These are phyloP conservation scores for Colletes gigas DNA, from an alignment of 1,140 invertebrate species.

Conservation along the genomic window DNA sequence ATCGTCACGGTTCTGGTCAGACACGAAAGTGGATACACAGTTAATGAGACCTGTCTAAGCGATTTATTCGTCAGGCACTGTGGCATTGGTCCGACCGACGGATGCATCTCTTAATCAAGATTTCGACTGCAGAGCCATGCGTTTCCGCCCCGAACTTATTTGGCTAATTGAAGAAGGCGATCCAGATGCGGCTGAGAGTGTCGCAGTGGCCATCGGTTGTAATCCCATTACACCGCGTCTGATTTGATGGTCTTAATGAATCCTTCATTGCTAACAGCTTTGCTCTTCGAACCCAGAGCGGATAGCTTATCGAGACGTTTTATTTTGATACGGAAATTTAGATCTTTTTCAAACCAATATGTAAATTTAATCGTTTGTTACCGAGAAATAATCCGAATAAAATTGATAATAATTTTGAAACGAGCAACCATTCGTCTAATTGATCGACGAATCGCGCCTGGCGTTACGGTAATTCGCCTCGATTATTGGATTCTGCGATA, in stretches of 20 bases:
- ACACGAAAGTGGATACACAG: constrained; percentile 29
- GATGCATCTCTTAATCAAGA: constrained; percentile 42
- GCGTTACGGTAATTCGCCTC: background rate
- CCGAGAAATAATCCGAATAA: no score
- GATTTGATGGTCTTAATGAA: constrained; percentile 7
- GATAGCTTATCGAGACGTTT: background rate
- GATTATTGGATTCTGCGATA: constrained; percentile 15
- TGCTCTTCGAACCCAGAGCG: background rate
- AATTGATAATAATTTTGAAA: no score
- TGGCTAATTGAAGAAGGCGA: constrained; percentile 45
- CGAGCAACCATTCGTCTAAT: background rate
- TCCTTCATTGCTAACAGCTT: background rate
- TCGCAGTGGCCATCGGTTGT: constrained; percentile 15
- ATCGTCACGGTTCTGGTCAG: constrained; percentile 34
- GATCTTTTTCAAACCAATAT: no score
- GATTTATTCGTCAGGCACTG: constrained; percentile 29
- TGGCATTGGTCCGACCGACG: background rate
- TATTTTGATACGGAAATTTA: background rate
- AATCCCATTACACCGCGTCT: constrained; percentile 21
- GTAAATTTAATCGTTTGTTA: no score
- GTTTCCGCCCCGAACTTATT: constrained; percentile 30
- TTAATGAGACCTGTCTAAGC: constrained; percentile 39
- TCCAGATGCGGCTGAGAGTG: background rate
- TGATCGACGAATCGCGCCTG: background rate
- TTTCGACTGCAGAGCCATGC: constrained; percentile 19